Evolutionary conservation across 1,140 invertebrate genomes (phyloP), one percentile per base, ranked within the genome.

Genomic region (Littorina saxatilis): DNA sequence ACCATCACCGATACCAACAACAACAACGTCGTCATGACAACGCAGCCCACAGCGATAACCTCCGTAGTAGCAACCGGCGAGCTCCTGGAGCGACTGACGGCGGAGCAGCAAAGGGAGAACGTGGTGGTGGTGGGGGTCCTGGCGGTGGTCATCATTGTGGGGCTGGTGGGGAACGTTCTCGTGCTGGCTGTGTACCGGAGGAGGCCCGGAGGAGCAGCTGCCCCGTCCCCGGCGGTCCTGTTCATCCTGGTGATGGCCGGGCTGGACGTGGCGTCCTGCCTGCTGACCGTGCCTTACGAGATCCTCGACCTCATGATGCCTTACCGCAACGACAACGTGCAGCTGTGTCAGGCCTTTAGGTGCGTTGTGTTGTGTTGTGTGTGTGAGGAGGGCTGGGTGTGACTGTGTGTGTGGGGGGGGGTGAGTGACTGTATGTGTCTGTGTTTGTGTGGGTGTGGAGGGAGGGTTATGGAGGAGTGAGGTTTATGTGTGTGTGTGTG

Each of bases 211-310:
- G 37, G 9, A 15, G 55, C 27, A 7, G 13, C 17, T 37, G 50
- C 50, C 1, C 2, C 29, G 32, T 77, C 75, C 15, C 75, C 75
- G 0, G 75, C 75, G 35, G 23, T 61, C 20, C 11, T 77, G 29
- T 77, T 77, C 75, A 77, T 77, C 75, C 47, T 77, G 75, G 73
- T 39, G 9, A 77, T 77, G 75, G 75, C 75, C 15, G 75, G 4
- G 47, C 75, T 77, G 52, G 75, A 77, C 75, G 2, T 77, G 35
- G 75, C 50, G 27, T 61, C 5, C 52, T 77, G 73, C 27, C n/a
- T 77, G 50, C 32, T 77, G 52, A 55, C 29, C 15, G 13, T 77
- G 75, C 75, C 75, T 20, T 77, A 77, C 75, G 75, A 77, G 37
- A 77, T 77, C 11, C 50, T 58, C n/a, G 75, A 77, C 75, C 75